Evolutionary conservation across 2,797 vertebrate genomes (phyloP).

Genomic region (Pelochelys cantorii): DNA sequence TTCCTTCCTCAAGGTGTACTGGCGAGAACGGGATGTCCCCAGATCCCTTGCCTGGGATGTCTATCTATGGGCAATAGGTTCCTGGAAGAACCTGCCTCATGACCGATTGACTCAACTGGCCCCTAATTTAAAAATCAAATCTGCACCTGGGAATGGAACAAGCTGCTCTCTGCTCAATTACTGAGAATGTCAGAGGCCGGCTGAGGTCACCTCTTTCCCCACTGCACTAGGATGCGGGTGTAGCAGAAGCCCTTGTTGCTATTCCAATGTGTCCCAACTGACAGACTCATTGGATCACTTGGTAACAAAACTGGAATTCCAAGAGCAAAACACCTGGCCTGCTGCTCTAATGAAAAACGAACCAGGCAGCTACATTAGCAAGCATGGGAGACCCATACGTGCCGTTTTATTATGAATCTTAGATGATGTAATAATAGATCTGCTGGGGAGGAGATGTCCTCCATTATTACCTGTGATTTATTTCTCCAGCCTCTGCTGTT

Average conservation of each 20-base stretch:
- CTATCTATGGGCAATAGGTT: background rate
- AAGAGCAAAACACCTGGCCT: background rate
- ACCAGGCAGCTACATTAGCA: constrained; percentile 36
- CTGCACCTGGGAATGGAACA: background rate
- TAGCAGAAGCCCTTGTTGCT: background rate
- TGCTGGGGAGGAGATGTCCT: constrained; percentile 31
- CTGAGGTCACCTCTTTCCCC: background rate
- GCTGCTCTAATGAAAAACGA: constrained; percentile 16
- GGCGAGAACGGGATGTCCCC: background rate
- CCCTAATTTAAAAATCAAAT: background rate
- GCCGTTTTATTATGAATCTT: constrained; percentile 23
- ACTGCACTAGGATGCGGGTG: background rate
- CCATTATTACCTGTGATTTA: constrained; percentile 35
- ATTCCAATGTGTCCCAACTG: background rate
- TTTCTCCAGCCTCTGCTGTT: constrained; percentile 31
- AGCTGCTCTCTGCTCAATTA: background rate
- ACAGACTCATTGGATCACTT: background rate
- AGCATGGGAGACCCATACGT: constrained; percentile 25
- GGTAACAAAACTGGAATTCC: constrained; percentile 17
- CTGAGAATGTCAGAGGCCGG: background rate
- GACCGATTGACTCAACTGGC: background rate
- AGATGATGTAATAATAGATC: constrained; percentile 39
- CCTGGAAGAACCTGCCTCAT: fast-evolving
- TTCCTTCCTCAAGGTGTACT: background rate
- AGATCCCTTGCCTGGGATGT: background rate